Base-by-base conservation (phyloP, 2,113 vertebrate genomes). In the Oreochromis niloticus region DNA sequence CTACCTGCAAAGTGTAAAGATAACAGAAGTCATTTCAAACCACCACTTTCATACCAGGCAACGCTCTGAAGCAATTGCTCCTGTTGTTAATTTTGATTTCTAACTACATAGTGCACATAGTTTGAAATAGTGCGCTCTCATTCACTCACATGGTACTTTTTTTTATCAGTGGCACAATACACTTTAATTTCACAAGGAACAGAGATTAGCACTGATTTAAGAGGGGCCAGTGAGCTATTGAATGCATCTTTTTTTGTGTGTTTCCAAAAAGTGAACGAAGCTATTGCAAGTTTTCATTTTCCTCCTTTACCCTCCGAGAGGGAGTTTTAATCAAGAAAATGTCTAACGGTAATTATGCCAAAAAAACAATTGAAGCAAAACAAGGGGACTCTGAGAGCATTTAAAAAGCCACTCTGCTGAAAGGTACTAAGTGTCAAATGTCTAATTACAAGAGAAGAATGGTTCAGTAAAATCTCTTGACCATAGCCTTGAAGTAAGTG, bases 281-380 rank as follows among this genome's bases (percentile, higher is more conserved):
- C 34, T 48, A 55, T 81, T 83, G 36, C 54, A 46, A 87, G 66
- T 88, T 91, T 81, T 43, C 4, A 73, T 79, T 85, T 83, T 41
- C 73, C 10, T 13, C 30, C 43, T 19, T 78, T 71, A 36, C 10
- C 41, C 39, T 85, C 22, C 3, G 22, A 86, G 59, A 78, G 30
- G 30, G 56, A 56, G 78, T 87, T 89, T 92, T 91, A 91, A 91
- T 92, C 86, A 93, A 85, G 59, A 86, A 91, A 88, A 87, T 86
- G 85, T 86, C 82, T 81, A 73, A 22, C 17, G 46, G 84, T 92
- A 92, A 92, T 95, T 89, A 85, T 81, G 55, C 81, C 50, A 63
- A 52, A 27, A 82, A 78, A 50, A 7, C 57, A 88, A 63, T 6
- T 10, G 4, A 80, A 85, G 50, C 56, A 85, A 92, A 88, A 85